Percentiles rank a stretch among this genome's conserved stretches.
Evolutionary conservation across 2,797 vertebrate species (phyloP).

Genomic region (Salmo trutta): DNA sequence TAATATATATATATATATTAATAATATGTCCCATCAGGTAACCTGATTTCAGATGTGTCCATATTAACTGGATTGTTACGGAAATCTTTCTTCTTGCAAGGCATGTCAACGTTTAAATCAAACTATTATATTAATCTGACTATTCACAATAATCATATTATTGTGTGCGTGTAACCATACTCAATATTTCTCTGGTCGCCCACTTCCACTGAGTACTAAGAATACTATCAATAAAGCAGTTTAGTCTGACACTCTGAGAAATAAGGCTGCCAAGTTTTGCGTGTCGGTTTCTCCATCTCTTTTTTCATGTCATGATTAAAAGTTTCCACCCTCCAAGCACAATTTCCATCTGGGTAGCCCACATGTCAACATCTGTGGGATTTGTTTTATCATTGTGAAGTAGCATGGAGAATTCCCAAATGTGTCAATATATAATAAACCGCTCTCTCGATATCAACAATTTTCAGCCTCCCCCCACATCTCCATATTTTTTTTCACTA

Average conservation of each 20-base stretch:
- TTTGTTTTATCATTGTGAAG: constrained; percentile 24
- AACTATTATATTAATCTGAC: too few relatives aligned
- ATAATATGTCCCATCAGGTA: too few relatives aligned
- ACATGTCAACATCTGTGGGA: constrained; percentile 58
- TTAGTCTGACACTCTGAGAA: neutral
- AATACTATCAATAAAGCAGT: too few relatives aligned
- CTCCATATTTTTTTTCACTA: neutral
- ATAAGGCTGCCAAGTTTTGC: constrained; percentile 3
- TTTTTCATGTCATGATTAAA: constrained; percentile 45
- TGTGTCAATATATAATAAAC: constrained; percentile 11
- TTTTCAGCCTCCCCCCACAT: neutral
- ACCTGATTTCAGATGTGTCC: too few relatives aligned
- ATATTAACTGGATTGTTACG: too few relatives aligned
- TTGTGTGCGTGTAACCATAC: too few relatives aligned
- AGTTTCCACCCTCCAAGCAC: constrained; percentile 50
- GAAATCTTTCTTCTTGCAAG: too few relatives aligned
- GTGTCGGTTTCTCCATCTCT: neutral
- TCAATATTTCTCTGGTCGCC: too few relatives aligned
- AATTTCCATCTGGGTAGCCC: constrained; percentile 54
- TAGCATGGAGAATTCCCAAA: constrained; percentile 28
- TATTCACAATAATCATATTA: too few relatives aligned
- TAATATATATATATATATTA: too few relatives aligned
- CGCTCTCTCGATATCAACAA: constrained; percentile 8
- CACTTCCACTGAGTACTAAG: too few relatives aligned
- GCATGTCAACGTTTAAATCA: too few relatives aligned